A percentile compares a stretch with the other conserved stretches of the same genome.
phyloP scores from a whole-genome alignment of 2,797 vertebrate species.

The Eospalax fontanierii region DNA sequence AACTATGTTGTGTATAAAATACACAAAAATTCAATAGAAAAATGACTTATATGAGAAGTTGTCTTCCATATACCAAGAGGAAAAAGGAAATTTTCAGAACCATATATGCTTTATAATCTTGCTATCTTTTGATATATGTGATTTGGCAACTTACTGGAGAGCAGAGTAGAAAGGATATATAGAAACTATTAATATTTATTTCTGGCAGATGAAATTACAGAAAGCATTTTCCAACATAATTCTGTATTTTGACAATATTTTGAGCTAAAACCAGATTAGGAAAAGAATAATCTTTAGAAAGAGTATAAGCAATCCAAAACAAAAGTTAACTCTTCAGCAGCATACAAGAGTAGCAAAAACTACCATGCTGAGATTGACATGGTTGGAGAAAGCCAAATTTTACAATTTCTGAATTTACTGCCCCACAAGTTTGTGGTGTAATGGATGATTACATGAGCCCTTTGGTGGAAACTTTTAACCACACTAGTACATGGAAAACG shows the following conservation, averaged over 20 bases:
- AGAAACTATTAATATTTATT: constrained; percentile 41
- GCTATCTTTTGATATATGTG: background rate
- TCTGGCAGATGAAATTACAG: constrained; percentile 24
- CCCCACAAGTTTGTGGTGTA: constrained; percentile 66
- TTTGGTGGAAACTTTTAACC: constrained; percentile 82
- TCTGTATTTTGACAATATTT: constrained; percentile 47
- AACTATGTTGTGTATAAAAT: background rate
- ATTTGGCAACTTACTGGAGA: constrained; percentile 18
- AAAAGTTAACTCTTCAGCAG: constrained; percentile 45
- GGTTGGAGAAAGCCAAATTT: constrained; percentile 16
- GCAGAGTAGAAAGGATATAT: background rate
- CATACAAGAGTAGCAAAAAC: background rate
- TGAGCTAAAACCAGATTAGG: constrained; percentile 39
- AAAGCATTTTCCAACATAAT: constrained; percentile 38
- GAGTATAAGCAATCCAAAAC: constrained; percentile 42
- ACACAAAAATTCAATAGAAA: too few relatives aligned
- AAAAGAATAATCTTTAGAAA: constrained; percentile 34
- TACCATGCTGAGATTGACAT: background rate
- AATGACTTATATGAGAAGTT: background rate
- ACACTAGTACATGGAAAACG: constrained; percentile 85
- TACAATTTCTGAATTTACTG: constrained; percentile 31
- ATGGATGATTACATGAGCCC: constrained; percentile 66
- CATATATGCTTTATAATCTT: background rate
- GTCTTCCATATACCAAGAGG: background rate
- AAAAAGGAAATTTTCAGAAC: constrained; percentile 1